Base-by-base conservation (phyloP, 2,113 vertebrate species). In the Megaleporinus macrocephalus region DNA sequence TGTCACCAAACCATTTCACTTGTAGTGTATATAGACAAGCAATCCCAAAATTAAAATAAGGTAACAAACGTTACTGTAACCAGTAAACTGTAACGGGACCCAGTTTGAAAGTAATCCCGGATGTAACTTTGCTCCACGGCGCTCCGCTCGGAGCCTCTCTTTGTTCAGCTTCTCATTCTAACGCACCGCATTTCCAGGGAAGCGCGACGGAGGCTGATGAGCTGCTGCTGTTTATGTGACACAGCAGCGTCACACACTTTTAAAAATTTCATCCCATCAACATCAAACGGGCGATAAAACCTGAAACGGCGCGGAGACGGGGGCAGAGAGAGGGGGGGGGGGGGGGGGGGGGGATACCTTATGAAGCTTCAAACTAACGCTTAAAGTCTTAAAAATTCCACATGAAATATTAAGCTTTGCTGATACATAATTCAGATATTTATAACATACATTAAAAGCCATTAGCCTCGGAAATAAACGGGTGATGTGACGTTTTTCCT, bases 361-460 rank as follows among this genome's bases (percentile, higher is more conserved):
- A 90, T 89, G 82, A 90, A 86, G 88, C 72, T 79, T 84, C 80
- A 27, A 85, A 81, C 91, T 91, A 90, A 91, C 92, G 88, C 90
- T 86, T 84, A 88, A 92, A 90, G 87, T 89, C 85, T 86, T 77
- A 89, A 84, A 88, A 92, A 91, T 92, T 87, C 83, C 81, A 75
- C 91, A 93, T 94, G 47, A 93, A 95, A 92, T 92, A 95, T 94
- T 93, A 66, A 94, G 74, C 18, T 61, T 73, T 44, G 26, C 26
- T 11, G 82, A 55, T 86, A 79, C 89, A 92, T 94, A 91, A 94
- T 94, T 95, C 83, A 94, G 90, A 92, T 92, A 94, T 94, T 93
- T 93, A 93, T 91, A 92, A 92, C 89, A 91, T 91, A 93, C 92
- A 94, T 95, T 95, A 94, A 94, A 93, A 92, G 84, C 92, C 92